Evolutionary conservation across 92 coral and sea anemone species (phyloP).

Genomic region (Chrysogorgia sp.): DNA sequence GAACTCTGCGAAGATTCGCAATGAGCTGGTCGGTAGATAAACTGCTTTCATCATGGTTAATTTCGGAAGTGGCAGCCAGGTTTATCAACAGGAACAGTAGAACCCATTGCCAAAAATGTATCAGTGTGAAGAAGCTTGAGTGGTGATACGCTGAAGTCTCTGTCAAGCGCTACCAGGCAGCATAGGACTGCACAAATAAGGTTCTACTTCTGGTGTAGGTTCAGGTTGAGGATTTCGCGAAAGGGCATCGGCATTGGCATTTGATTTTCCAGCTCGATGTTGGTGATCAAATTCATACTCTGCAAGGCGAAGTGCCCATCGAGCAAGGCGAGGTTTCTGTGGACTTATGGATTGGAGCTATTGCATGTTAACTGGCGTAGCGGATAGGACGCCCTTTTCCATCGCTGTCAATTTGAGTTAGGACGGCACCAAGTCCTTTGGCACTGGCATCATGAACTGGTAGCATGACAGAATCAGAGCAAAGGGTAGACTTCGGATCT

Average conservation of each 20-base stretch:
- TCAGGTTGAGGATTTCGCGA: not conserved
- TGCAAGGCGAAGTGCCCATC: conserved; percentile 1
- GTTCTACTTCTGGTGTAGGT: not conserved
- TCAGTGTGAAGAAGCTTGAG: too few relatives aligned
- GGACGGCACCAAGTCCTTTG: not conserved
- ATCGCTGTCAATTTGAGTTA: not conserved
- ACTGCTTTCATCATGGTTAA: too few relatives aligned
- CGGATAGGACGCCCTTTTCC: not conserved
- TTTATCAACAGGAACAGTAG: not conserved
- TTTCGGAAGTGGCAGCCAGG: too few relatives aligned
- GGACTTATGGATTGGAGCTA: not conserved
- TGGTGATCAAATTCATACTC: not conserved
- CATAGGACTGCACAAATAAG: not conserved
- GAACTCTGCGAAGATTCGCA: too few relatives aligned
- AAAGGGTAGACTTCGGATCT: not conserved
- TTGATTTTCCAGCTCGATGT: not conserved
- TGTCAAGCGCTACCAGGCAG: too few relatives aligned
- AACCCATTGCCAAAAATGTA: not conserved
- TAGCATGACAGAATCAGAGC: too few relatives aligned
- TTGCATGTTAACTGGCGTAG: not conserved
- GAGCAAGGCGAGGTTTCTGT: not conserved
- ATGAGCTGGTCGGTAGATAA: too few relatives aligned
- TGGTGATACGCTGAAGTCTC: too few relatives aligned
- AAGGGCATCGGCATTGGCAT: not conserved
- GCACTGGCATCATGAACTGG: not conserved